These are phyloP conservation scores for Nannoperca obscura DNA, from an alignment of 2,797 vertebrate species.

Conservation along the genomic window DNA sequence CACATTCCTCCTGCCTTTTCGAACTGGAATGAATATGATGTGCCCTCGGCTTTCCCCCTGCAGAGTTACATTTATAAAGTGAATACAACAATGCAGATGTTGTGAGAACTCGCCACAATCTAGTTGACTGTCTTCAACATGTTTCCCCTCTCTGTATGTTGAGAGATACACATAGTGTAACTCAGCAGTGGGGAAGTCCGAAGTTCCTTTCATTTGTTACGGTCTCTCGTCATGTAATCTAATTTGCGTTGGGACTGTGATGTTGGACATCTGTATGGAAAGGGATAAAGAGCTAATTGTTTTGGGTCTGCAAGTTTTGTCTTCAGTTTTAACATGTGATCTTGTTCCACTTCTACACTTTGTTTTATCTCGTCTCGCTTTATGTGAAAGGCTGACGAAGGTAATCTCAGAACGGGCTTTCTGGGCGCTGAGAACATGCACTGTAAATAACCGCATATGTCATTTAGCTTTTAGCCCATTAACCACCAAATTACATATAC, in stretches of 20 bases:
- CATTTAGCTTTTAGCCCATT: slow-evolving; percentile 10
- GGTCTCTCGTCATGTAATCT: slow-evolving; percentile 41
- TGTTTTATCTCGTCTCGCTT: slow-evolving; percentile 30
- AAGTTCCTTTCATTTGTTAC: slow-evolving; percentile 39
- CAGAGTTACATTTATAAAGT: slow-evolving; percentile 12
- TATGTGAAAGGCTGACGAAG: slow-evolving; percentile 27
- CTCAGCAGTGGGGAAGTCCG: background rate
- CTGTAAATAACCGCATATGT: slow-evolving; percentile 2
- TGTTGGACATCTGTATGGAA: slow-evolving; percentile 33
- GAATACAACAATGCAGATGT: slow-evolving; percentile 1
- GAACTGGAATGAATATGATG: slow-evolving; percentile 8
- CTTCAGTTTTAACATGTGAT: slow-evolving; percentile 60
- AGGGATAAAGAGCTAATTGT: slow-evolving; percentile 67
- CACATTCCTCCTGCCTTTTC: slow-evolving; percentile 43
- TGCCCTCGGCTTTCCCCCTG: background rate
- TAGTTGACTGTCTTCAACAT: background rate
- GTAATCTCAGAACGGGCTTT: slow-evolving; percentile 12
- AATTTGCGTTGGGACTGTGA: slow-evolving; percentile 41
- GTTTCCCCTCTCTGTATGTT: background rate
- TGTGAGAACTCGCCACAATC: background rate
- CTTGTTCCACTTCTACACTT: slow-evolving; percentile 3
- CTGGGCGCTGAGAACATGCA: background rate
- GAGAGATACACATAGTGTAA: background rate
- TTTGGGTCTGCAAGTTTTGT: slow-evolving; percentile 36
- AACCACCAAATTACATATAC: background rate